phyloP scores from a whole-genome alignment of 64 coral and sea anemone species.

The Pachyseris speciosa region DNA sequence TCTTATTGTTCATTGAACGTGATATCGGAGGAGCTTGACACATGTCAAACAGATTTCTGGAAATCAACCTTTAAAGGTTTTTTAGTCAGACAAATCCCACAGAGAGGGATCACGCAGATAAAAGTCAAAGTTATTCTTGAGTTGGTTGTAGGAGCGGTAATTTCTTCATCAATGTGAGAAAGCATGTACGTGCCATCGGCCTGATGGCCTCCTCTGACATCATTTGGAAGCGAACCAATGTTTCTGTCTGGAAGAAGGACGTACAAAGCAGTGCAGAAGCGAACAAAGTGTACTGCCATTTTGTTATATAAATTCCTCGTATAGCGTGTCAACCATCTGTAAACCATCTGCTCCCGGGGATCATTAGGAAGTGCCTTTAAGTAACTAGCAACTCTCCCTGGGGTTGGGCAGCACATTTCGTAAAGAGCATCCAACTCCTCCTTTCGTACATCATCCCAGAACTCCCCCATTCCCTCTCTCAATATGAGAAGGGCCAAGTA shows the following conservation, averaged over 20 bases:
- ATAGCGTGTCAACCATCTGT: not conserved
- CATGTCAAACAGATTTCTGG: no score
- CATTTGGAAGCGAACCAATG: not conserved
- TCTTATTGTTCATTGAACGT: no score
- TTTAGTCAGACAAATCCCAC: no score
- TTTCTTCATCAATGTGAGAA: conserved; percentile 11
- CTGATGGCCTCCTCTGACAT: conserved; percentile 6
- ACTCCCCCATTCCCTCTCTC: conserved; percentile 45
- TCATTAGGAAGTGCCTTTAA: not conserved
- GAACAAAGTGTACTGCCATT: not conserved
- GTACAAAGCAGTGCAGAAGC: not conserved
- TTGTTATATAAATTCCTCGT: not conserved
- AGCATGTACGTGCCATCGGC: conserved; percentile 38
- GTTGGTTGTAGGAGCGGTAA: conserved; percentile 7
- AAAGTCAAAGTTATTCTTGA: conserved; percentile 29
- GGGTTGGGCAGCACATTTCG: not conserved
- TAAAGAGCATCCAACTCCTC: conserved; percentile 29
- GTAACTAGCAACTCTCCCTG: not conserved
- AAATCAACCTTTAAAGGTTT: no score
- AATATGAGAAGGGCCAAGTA: not conserved
- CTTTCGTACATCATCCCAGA: conserved; percentile 11
- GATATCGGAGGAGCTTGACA: no score
- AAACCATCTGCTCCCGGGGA: conserved; percentile 15
- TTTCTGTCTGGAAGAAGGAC: conserved; percentile 7
- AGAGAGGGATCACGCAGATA: conserved; percentile 1